Percentiles rank a stretch among this genome's conserved stretches.
These are phyloP conservation scores for Pelagia noctiluca DNA, from an alignment of 30 jellyfish, hydroid and myxozoan species.

Conservation along the genomic window DNA sequence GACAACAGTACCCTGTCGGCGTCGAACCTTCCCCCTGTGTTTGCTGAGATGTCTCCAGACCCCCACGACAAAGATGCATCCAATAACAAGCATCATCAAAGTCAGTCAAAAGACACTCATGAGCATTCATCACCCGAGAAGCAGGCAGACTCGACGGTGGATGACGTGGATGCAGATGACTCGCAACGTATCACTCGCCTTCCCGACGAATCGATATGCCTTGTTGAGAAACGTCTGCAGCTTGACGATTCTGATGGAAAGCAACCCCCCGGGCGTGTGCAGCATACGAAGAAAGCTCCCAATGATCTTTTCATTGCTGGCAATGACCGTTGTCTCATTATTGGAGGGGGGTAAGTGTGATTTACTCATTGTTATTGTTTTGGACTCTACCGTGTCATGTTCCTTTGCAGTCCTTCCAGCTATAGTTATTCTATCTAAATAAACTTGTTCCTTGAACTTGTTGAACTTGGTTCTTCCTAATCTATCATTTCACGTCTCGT, in stretches of 20 bases:
- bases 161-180: conserved; percentile 29
- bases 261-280: conserved; percentile 14
- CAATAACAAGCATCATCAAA: neutral
- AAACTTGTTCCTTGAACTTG: no score
- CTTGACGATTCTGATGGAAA: conserved; percentile 22
- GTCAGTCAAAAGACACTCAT: no score
- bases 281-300: conserved; percentile 32
- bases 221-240: conserved; percentile 60
- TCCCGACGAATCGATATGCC: conserved; percentile 45
- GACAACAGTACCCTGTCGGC: conserved; percentile 2
- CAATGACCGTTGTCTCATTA: conserved; percentile 70
- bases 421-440: no score
- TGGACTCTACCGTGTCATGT: neutral
- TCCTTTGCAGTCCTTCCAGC: no score
- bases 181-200: conserved; percentile 45
- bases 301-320: conserved; percentile 83
- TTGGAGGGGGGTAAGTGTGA: conserved; percentile 93
- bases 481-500: no score
- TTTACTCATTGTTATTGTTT: neutral
- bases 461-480: no score
- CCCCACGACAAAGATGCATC: conserved; percentile 14
- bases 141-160: conserved; percentile 43
- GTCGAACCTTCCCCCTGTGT: conserved; percentile 22
- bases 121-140: conserved; percentile 52
- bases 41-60: conserved; percentile 10